Evolutionary conservation across 2,797 vertebrate species (phyloP).

Genomic region (Spinibarbus caldwelli): DNA sequence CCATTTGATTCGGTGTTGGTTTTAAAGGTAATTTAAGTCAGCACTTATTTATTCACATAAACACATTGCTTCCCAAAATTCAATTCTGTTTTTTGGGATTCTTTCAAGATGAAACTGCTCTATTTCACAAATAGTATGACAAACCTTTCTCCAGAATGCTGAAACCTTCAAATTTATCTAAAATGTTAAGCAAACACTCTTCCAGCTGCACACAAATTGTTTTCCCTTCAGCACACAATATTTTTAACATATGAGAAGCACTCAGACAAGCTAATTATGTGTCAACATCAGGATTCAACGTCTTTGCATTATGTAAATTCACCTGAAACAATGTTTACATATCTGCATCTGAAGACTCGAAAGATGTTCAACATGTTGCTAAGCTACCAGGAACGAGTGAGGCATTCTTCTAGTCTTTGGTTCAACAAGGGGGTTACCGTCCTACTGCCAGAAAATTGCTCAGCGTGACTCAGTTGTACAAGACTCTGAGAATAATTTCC

Average conservation of each 20-base stretch:
- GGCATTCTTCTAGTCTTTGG: conserved; percentile 5
- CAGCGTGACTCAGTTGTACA: conserved; percentile 3
- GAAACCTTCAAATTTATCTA: background rate
- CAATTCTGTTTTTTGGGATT: background rate
- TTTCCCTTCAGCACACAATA: background rate
- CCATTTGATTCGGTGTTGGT: background rate
- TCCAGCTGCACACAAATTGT: background rate
- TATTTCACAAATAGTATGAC: background rate
- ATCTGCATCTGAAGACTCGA: conserved; percentile 12
- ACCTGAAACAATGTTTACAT: conserved; percentile 18
- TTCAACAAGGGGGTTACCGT: background rate
- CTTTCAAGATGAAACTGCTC: background rate
- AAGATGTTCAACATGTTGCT: conserved; percentile 38
- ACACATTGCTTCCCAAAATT: background rate
- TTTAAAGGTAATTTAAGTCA: background rate
- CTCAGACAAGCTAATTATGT: conserved; percentile 39
- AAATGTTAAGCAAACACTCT: conserved; percentile 17
- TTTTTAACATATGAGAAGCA: conserved; percentile 6
- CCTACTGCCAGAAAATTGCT: background rate
- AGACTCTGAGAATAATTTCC: conserved; percentile 49
- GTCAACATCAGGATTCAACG: conserved; percentile 25
- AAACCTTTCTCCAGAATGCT: background rate
- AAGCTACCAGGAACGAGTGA: conserved; percentile 37
- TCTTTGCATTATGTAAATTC: conserved; percentile 37
- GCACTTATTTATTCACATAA: background rate